These are phyloP conservation scores for Ephestia elutella DNA, from an alignment of 1,140 invertebrate species.

Conservation along the genomic window DNA sequence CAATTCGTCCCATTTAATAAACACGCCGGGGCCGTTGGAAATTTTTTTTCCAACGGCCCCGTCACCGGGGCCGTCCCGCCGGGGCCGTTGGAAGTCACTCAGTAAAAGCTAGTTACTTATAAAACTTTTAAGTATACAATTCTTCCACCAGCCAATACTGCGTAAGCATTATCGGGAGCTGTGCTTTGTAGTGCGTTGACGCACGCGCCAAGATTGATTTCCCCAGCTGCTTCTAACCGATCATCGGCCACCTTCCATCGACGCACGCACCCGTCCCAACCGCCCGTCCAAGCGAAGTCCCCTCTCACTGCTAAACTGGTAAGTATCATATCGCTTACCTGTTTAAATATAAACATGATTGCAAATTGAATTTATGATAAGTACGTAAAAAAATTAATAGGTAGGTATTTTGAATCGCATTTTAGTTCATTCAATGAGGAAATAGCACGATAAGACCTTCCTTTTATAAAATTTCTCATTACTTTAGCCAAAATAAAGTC, in stretches of 20 bases:
- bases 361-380: no score
- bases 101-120: conserved; percentile 3
- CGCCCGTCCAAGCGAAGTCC: conserved; percentile 53
- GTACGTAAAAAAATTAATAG: no score
- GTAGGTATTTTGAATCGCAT: no score
- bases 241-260: conserved; percentile 49
- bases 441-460: no score
- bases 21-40: no score
- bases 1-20: no score
- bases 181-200: conserved; percentile 44
- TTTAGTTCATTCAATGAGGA: no score
- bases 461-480: no score
- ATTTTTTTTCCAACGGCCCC: no score
- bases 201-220: conserved; percentile 48
- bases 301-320: conserved; percentile 45
- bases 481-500: no score
- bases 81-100: no score
- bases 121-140: conserved; percentile 34
- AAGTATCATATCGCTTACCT: conserved; percentile 69
- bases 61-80: no score
- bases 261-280: conserved; percentile 55
- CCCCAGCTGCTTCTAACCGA: conserved; percentile 43
- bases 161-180: conserved; percentile 32
- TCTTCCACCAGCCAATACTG: conserved; percentile 41
- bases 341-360: conserved; percentile 12